Evolutionary conservation across 2,113 vertebrate genomes (phyloP), one percentile per base, ranked within the genome.

Genomic region (Dipodomys spectabilis): DNA sequence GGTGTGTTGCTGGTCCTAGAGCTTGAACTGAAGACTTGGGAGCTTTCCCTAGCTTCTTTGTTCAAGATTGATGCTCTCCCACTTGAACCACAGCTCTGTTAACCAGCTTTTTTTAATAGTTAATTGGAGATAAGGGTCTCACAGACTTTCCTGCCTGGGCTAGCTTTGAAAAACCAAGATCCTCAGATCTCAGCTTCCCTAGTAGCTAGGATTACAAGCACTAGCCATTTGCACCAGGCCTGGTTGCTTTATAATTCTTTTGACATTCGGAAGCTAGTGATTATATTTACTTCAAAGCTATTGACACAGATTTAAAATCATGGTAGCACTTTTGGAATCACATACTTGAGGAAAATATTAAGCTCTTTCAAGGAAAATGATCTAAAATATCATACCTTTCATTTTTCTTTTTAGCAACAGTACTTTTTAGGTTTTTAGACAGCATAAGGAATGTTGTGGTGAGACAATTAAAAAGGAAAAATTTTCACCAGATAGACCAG

Each of bases 391-490:
- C 65, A 68, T 67, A 57, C 27, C 25, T 83, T 92, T 86, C 60
- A 68, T 2, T 72, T 91, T 95, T 93, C 39, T 82, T 92, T 79
- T 82, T 68, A 39, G 65, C 95, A 96, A 73, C 39, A 78, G 5
- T 60, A 67, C 30, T 32, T 88, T 71, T 89, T n/a, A 85, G 5
- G 28, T 44, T 53, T 95, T 91, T 69, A 67, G 39, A 73, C 79
- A 69, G 4, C 22, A 82, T 74, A n/a, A 67, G 8, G 39, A 72
- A 84, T 92, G 65, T 44, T 95, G 81, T 30, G 0, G 8, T 74
- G 35, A 81, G 49, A 35, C 75, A 74, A 77, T 28, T 75, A n/a
- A 74, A 95, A 74, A 71, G 35, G 35, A 78, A 95, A 74, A 71
- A 0, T 44, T 64, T 83, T 86, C 93, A 84, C 32, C 57, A 5